These are phyloP conservation scores for Athripsodes cinereus DNA, from an alignment of 2,888 invertebrate species.

Conservation along the genomic window DNA sequence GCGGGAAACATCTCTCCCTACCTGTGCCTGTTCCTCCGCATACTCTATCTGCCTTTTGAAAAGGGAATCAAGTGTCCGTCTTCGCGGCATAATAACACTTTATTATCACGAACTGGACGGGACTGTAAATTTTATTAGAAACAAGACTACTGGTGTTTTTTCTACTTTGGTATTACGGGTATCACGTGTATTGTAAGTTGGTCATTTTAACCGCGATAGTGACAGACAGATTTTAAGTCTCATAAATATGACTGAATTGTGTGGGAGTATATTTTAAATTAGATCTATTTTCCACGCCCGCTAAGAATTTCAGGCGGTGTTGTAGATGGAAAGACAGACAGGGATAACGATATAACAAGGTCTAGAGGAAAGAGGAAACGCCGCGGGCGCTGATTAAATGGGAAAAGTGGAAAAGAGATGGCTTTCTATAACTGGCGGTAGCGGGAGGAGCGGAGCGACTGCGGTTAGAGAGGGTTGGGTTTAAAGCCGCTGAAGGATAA, in stretches of 20 bases:
- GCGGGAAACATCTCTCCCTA: conserved; percentile 2
- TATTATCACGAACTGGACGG: neutral
- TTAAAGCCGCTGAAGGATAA: conserved; percentile 61
- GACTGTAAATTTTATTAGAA: too few species aligned
- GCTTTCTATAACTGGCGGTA: conserved; percentile 35
- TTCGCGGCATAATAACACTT: neutral
- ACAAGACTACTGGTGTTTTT: too few species aligned
- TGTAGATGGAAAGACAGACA: conserved; percentile 29
- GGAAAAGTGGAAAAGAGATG: conserved; percentile 39
- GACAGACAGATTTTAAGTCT: conserved; percentile 7
- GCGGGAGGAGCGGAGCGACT: conserved; percentile 52
- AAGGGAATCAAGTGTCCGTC: neutral
- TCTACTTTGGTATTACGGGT: too few species aligned
- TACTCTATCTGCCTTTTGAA: neutral
- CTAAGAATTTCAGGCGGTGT: conserved; percentile 26
- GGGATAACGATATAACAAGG: conserved; percentile 33
- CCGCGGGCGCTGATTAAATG: conserved; percentile 40
- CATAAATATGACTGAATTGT: conserved; percentile 12
- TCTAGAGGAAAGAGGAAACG: conserved; percentile 36
- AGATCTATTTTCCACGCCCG: conserved; percentile 31
- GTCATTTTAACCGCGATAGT: neutral
- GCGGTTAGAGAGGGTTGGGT: conserved; percentile 65
- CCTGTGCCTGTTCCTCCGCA: neutral
- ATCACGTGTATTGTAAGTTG: too few species aligned
- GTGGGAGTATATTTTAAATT: conserved; percentile 14